A percentile compares a stretch with the other conserved stretches of the same genome.
Conservation (phyloP, 1,140 invertebrate genomes). For the Papilio polyxenes region DNA sequence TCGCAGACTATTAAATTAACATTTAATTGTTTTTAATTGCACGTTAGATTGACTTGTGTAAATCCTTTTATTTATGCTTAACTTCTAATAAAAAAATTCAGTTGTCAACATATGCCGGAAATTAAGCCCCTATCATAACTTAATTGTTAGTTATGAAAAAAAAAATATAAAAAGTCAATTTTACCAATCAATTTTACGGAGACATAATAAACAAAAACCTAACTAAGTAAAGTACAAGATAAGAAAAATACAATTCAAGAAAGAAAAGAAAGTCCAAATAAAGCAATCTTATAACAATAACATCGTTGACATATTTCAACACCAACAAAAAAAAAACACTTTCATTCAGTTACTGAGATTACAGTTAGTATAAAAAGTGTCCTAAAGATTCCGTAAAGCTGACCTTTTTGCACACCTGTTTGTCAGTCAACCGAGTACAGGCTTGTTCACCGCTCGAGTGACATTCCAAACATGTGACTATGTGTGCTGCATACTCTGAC, state of each 20-base stretch:
- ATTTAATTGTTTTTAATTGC: background rate
- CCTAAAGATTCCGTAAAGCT: conserved; percentile 16
- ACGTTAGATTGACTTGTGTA: background rate
- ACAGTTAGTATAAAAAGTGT: conserved; percentile 2
- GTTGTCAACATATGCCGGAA: too few relatives aligned
- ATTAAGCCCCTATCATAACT: too few relatives aligned
- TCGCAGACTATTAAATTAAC: background rate
- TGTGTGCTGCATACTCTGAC: background rate
- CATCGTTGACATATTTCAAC: background rate
- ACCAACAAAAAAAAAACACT: background rate
- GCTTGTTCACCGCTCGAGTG: background rate
- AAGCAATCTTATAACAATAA: background rate
- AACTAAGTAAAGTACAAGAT: background rate
- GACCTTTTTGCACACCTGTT: conserved; percentile 8
- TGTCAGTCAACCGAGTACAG: background rate
- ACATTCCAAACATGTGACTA: conserved; percentile 19
- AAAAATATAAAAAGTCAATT: too few relatives aligned
- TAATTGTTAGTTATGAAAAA: too few relatives aligned
- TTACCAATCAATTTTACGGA: too few relatives aligned
- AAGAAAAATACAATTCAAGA: background rate
- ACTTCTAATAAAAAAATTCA: too few relatives aligned
- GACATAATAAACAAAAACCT: background rate
- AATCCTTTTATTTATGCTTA: background rate
- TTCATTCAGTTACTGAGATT: background rate
- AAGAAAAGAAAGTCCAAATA: background rate